These are phyloP conservation scores for Petrocephalus zakoni DNA, from an alignment of 2,113 vertebrate genomes.

Conservation along the genomic window DNA sequence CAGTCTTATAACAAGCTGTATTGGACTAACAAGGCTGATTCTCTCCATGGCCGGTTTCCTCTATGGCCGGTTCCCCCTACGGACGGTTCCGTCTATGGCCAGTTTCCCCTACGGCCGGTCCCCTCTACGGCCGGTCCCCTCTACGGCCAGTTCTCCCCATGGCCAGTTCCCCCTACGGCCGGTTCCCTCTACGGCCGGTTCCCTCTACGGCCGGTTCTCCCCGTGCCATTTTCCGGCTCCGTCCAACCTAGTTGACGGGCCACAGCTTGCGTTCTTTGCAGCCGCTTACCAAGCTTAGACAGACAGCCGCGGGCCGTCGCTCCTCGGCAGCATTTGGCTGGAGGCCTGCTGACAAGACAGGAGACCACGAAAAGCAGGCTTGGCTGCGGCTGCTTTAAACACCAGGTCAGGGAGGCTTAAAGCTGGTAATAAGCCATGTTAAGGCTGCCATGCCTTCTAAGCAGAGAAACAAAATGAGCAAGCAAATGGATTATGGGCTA, in stretches of 20 bases:
- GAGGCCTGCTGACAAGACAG: constrained; percentile 23
- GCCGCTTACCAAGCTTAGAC: not conserved
- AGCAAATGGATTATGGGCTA: not conserved
- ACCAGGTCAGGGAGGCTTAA: not conserved
- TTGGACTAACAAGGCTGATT: not conserved
- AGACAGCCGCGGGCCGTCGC: constrained; percentile 17
- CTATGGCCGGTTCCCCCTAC: not conserved
- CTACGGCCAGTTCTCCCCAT: not conserved
- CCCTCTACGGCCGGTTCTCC: not conserved
- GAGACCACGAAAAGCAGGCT: not conserved
- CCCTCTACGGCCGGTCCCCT: no score
- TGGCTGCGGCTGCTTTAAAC: not conserved
- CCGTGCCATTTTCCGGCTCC: not conserved
- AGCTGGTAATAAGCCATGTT: not conserved
- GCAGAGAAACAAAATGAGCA: not conserved
- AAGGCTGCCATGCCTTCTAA: not conserved
- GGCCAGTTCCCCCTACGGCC: not conserved
- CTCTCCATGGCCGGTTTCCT: not conserved
- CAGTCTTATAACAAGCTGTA: not conserved
- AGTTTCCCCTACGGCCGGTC: no score
- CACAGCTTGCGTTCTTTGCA: not conserved
- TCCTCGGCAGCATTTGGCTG: constrained; percentile 19
- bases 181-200: not conserved
- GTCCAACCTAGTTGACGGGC: not conserved
- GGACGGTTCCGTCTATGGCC: not conserved